phyloP scores from a whole-genome alignment of 92 coral and sea anemone genomes.

The Scolanthus callimorphus region DNA sequence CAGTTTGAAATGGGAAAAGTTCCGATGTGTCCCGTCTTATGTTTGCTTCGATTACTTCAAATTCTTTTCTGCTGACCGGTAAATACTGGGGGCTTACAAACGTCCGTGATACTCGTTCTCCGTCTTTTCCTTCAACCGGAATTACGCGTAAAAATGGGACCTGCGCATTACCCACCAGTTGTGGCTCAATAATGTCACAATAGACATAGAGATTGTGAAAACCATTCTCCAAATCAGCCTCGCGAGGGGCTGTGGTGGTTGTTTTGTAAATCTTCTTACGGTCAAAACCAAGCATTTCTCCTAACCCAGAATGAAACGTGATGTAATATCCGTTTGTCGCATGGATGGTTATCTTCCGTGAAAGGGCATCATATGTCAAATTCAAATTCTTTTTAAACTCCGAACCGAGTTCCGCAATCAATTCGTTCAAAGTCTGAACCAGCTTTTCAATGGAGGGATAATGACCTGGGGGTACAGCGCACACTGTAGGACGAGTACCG shows the following conservation, averaged over 20 bases:
- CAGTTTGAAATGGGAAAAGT: constrained; percentile 41
- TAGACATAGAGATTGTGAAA: constrained; percentile 27
- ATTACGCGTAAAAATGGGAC: constrained; percentile 33
- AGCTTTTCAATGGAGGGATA: constrained; percentile 2
- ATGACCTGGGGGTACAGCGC: not conserved
- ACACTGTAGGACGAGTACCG: constrained; percentile 3
- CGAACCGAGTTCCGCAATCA: too few relatives aligned
- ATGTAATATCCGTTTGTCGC: constrained; percentile 7
- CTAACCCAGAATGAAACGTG: not conserved
- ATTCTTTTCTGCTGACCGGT: constrained; percentile 36
- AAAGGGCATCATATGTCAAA: constrained; percentile 18
- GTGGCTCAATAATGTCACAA: constrained; percentile 20
- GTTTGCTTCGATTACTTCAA: constrained; percentile 31
- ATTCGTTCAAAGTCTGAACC: not conserved
- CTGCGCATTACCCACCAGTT: constrained; percentile 15
- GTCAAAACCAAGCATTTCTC: constrained; percentile 5
- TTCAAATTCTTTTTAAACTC: constrained; percentile 7
- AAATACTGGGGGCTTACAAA: constrained; percentile 29
- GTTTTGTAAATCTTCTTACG: too few relatives aligned
- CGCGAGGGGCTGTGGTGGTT: constrained; percentile 11
- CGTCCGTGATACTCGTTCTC: constrained; percentile 2
- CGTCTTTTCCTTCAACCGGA: constrained; percentile 24
- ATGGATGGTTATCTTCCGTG: constrained; percentile 24
- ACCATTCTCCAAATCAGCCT: constrained; percentile 12
- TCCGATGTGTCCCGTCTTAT: constrained; percentile 53